Evolutionary conservation across 2,797 vertebrate genomes (phyloP).

Genomic region (Protosalanx chinensis): DNA sequence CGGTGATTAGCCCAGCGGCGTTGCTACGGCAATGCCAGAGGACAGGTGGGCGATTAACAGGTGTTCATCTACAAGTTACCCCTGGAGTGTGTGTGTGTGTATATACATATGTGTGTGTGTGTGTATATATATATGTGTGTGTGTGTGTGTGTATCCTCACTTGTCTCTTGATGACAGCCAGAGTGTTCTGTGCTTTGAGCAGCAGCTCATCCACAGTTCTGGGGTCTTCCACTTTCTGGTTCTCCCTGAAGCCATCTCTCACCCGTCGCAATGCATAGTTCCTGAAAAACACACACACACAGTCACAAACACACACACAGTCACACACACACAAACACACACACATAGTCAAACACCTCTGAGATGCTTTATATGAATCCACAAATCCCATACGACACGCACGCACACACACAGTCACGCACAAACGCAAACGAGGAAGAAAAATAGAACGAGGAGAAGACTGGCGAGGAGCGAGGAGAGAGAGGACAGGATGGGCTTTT

Average conservation of each 20-base stretch:
- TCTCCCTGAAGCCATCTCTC: slow-evolving; percentile 90
- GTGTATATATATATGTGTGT: not conserved
- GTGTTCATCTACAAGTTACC: slow-evolving; percentile 59
- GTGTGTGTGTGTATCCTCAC: slow-evolving; percentile 62
- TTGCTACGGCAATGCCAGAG: slow-evolving; percentile 18
- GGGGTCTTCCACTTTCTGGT: slow-evolving; percentile 78
- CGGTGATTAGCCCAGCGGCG: slow-evolving; percentile 50
- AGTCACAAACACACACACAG: not conserved
- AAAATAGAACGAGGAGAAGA: not conserved
- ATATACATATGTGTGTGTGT: not conserved
- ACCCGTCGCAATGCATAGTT: slow-evolving; percentile 86
- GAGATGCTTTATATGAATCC: too few species aligned
- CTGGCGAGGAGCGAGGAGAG: too few species aligned
- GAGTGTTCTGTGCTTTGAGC: slow-evolving; percentile 74
- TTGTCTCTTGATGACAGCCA: slow-evolving; percentile 86
- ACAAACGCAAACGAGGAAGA: not conserved
- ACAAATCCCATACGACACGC: not conserved
- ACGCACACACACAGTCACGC: not conserved
- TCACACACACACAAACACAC: slow-evolving; percentile 1
- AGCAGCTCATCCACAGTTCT: slow-evolving; percentile 75
- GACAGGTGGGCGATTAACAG: slow-evolving; percentile 59
- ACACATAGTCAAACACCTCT: not conserved
- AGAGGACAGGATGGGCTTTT: slow-evolving; percentile 16
- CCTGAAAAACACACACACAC: slow-evolving; percentile 63
- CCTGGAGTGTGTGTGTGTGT: slow-evolving; percentile 18